Evolutionary conservation across 2,113 vertebrate genomes (phyloP).

Genomic region (Hiodon tergisus): DNA sequence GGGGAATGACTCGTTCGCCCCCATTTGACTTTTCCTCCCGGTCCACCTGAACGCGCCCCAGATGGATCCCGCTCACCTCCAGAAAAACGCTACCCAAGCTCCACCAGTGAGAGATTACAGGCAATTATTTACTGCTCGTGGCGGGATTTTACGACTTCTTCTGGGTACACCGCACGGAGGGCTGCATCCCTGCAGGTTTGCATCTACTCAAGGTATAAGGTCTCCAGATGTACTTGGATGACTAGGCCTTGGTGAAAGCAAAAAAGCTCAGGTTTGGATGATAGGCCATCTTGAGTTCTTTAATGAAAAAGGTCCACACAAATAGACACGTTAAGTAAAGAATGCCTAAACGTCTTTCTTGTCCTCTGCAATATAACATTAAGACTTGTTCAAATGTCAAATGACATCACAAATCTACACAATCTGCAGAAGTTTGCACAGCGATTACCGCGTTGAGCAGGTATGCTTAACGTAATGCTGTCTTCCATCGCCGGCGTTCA

Average conservation of each 20-base stretch:
- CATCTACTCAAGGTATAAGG: conserved; percentile 25
- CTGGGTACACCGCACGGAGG: conserved; percentile 20
- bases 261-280: background rate
- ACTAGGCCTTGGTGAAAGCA: background rate
- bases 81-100: background rate
- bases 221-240: background rate
- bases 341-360: no score
- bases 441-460: conserved; percentile 42
- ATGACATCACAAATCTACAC: conserved; percentile 27
- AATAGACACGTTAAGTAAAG: no score
- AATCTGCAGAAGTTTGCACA: conserved; percentile 40
- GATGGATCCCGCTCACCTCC: background rate
- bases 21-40: conserved; percentile 19
- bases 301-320: background rate
- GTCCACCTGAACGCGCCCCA: background rate
- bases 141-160: conserved; percentile 14
- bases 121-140: conserved; percentile 27
- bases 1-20: conserved; percentile 13
- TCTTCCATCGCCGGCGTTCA: conserved; percentile 2
- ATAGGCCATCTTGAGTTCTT: background rate
- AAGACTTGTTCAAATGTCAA: conserved; percentile 20
- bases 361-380: no score
- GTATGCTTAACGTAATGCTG: conserved; percentile 43
- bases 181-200: conserved; percentile 22
- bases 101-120: conserved; percentile 29